Evolutionary conservation across 2,888 invertebrate genomes (phyloP).

Genomic region (Amphipoea oculea): DNA sequence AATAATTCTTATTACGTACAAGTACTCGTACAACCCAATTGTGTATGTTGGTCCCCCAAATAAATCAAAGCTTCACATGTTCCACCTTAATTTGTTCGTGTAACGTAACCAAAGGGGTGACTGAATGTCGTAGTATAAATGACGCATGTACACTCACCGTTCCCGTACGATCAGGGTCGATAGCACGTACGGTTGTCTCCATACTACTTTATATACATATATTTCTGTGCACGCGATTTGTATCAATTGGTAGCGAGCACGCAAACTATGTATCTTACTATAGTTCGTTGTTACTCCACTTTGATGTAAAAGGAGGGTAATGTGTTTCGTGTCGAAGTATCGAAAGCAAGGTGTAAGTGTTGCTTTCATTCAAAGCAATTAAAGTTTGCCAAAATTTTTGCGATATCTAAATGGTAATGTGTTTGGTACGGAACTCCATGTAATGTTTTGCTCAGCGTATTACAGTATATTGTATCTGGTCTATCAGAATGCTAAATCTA

Average conservation of each 20-base stretch:
- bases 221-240: conserved; percentile 49
- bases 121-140: background rate
- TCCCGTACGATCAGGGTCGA: conserved; percentile 42
- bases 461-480: background rate
- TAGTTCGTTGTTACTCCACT: conserved; percentile 58
- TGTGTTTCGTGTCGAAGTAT: conserved; percentile 46
- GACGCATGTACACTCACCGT: conserved; percentile 22
- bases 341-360: conserved; percentile 47
- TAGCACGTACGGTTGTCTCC: conserved; percentile 52
- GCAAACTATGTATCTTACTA: conserved; percentile 55
- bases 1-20: background rate
- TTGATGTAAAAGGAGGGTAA: conserved; percentile 64
- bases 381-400: conserved; percentile 21
- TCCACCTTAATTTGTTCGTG: conserved; percentile 11
- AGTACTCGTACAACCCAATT: background rate
- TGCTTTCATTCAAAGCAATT: conserved; percentile 48
- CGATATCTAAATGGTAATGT: conserved; percentile 21
- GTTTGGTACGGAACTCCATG: background rate
- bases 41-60: background rate
- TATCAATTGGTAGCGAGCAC: conserved; percentile 49
- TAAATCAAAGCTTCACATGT: background rate
- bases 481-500: background rate
- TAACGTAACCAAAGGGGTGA: conserved; percentile 12
- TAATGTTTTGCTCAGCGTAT: background rate
- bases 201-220: conserved; percentile 36